Conservation (phyloP, 2,797 vertebrate genomes). For the Xiphophorus birchmanni region DNA sequence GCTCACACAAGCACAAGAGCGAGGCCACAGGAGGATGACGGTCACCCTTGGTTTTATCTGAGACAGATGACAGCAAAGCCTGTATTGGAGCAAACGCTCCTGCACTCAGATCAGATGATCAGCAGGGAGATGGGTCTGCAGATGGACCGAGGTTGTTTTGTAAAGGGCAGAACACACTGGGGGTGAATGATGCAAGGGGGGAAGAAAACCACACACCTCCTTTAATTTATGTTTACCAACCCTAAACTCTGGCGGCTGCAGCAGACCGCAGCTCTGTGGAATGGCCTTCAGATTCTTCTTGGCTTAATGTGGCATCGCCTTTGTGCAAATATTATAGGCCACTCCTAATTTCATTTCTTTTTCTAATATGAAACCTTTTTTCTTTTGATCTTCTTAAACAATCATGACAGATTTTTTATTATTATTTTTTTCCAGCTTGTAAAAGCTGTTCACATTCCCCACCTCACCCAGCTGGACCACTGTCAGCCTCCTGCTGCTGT, state of each 20-base stretch:
- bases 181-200: neutral
- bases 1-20: slow-evolving; percentile 9
- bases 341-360: neutral
- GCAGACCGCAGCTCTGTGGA: neutral
- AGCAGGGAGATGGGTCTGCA: slow-evolving; percentile 6
- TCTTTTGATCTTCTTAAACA: neutral
- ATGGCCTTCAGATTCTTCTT: neutral
- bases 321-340: neutral
- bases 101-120: slow-evolving; percentile 9
- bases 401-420: neutral
- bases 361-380: neutral
- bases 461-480: neutral
- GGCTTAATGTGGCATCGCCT: neutral
- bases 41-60: slow-evolving; percentile 13
- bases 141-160: slow-evolving; percentile 1
- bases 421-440: neutral
- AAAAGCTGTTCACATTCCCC: neutral
- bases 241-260: neutral
- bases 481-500: neutral
- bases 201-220: neutral
- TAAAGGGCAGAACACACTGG: slow-evolving; percentile 6
- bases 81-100: neutral
- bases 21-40: slow-evolving; percentile 6
- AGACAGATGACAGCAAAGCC: slow-evolving; percentile 14
- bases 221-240: neutral